Conservation (phyloP, 2,797 vertebrate species). For the Adelosebastes latens region DNA sequence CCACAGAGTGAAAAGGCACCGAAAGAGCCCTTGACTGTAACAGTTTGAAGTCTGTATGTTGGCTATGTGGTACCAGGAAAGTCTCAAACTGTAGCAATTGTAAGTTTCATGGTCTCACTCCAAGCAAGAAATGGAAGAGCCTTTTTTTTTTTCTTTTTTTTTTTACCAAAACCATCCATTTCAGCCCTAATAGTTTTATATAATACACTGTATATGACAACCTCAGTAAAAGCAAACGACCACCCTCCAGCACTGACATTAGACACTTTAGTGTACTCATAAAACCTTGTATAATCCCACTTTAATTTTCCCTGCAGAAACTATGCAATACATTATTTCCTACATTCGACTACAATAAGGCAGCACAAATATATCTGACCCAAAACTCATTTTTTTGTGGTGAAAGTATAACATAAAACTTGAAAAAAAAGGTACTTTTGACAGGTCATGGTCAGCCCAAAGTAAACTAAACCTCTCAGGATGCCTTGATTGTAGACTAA, state of each 20-base stretch:
- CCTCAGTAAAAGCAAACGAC: conserved; percentile 18
- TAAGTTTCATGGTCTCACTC: conserved; percentile 48
- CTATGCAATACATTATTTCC: neutral
- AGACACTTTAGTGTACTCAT: conserved; percentile 10
- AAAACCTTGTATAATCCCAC: conserved; percentile 3
- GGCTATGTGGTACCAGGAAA: conserved; percentile 25
- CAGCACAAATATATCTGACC: neutral
- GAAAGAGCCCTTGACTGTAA: conserved; percentile 66
- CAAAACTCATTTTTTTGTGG: neutral
- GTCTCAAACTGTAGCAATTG: conserved; percentile 54
- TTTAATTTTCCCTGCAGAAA: neutral
- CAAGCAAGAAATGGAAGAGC: conserved; percentile 24
- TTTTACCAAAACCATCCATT: conserved; percentile 30
- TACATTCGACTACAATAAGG: neutral
- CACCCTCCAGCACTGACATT: conserved; percentile 15
- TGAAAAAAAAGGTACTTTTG: conserved; percentile 9
- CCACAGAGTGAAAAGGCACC: conserved; percentile 60
- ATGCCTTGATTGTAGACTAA: conserved; percentile 48
- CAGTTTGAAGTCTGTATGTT: conserved; percentile 56
- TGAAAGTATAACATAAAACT: neutral
- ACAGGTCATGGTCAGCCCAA: conserved; percentile 37
- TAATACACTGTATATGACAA: conserved; percentile 26
- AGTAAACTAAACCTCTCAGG: conserved; percentile 19
- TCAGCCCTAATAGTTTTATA: conserved; percentile 22
- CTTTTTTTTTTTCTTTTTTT: neutral